phyloP scores from a whole-genome alignment of 2,113 vertebrate species.

The Colistium nudipinnis region DNA sequence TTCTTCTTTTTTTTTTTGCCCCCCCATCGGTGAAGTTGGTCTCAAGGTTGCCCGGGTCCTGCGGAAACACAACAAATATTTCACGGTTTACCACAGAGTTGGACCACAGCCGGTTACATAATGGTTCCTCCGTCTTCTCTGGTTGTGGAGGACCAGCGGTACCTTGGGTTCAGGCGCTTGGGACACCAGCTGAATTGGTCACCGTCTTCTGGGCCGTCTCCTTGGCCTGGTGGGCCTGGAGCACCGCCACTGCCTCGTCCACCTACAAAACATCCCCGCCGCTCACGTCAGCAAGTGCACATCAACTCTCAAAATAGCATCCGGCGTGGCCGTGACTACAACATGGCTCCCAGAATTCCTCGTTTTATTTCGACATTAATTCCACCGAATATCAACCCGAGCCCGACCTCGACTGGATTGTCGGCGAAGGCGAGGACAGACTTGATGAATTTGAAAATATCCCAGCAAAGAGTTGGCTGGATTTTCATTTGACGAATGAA shows the following conservation, averaged over 20 bases:
- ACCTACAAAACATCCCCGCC: slow-evolving; percentile 80
- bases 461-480: too few relatives aligned
- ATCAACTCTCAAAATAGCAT: too few relatives aligned
- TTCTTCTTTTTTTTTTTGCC: slow-evolving; percentile 72
- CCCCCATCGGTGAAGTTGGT: slow-evolving; percentile 88
- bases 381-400: too few relatives aligned
- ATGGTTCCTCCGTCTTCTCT: too few relatives aligned
- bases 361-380: too few relatives aligned
- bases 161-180: slow-evolving; percentile 85
- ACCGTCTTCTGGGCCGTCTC: slow-evolving; percentile 95
- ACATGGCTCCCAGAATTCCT: too few relatives aligned
- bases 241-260: slow-evolving; percentile 97
- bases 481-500: slow-evolving; percentile 2
- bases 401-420: too few relatives aligned
- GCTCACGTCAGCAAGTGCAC: neutral
- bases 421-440: too few relatives aligned
- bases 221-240: slow-evolving; percentile 98
- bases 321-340: too few relatives aligned
- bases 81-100: too few relatives aligned
- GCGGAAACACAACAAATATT: slow-evolving; percentile 24
- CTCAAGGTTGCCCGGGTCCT: slow-evolving; percentile 75
- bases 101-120: neutral
- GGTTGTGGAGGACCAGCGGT: neutral
- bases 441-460: too few relatives aligned
- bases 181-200: slow-evolving; percentile 87